Percentiles rank a stretch among this genome's conserved stretches.
Evolutionary conservation across 2,113 vertebrate genomes (phyloP).

Genomic region (Pampusana beccarii): DNA sequence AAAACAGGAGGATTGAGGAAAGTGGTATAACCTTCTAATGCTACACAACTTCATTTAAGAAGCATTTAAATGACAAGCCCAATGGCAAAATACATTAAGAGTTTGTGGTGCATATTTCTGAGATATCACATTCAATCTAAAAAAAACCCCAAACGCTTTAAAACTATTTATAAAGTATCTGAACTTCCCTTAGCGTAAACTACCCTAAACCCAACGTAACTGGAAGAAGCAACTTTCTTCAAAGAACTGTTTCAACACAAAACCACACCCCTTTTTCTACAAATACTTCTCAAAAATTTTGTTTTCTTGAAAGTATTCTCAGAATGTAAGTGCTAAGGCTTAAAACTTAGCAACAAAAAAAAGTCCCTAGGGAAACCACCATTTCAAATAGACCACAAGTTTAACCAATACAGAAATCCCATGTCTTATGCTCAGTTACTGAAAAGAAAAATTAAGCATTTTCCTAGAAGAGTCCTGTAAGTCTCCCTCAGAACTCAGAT

Average conservation of each 20-base stretch:
- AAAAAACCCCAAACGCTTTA: background rate
- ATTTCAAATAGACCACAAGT: background rate
- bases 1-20: background rate
- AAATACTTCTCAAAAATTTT: background rate
- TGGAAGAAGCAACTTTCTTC: background rate
- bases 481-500: background rate
- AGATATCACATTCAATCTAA: background rate
- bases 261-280: background rate
- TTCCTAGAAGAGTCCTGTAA: background rate
- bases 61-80: background rate
- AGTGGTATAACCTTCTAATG: background rate
- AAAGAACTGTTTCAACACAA: background rate
- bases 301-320: background rate
- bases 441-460: background rate
- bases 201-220: background rate
- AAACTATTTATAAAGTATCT: background rate
- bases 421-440: background rate
- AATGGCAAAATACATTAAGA: background rate
- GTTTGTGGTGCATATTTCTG: background rate
- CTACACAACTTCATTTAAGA: background rate
- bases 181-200: background rate
- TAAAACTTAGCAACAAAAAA: background rate
- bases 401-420: background rate
- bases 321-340: background rate
- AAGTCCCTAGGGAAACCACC: background rate